phyloP scores from a whole-genome alignment of 2,113 vertebrate genomes.

The Apodemus speciosus region DNA sequence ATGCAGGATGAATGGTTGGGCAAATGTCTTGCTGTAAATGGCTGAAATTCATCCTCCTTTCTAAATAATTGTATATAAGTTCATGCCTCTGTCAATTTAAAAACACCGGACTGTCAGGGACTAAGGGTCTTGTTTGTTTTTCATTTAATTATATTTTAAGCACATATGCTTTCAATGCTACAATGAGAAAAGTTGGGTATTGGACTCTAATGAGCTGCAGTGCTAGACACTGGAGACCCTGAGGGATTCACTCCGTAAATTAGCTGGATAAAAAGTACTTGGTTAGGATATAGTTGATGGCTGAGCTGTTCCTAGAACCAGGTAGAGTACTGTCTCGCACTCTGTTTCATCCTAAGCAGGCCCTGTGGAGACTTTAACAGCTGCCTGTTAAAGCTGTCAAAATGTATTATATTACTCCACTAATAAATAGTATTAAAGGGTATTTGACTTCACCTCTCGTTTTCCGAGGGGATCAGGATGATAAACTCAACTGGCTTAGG shows the following conservation, averaged over 20 bases:
- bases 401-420: constrained; percentile 88
- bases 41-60: constrained; percentile 67
- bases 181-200: constrained; percentile 85
- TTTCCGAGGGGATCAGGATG: constrained; percentile 69
- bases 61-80: constrained; percentile 78
- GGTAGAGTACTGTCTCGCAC: constrained; percentile 85
- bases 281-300: constrained; percentile 89
- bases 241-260: constrained; percentile 90
- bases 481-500: constrained; percentile 77
- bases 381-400: constrained; percentile 88
- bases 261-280: constrained; percentile 90
- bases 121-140: constrained; percentile 92
- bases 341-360: constrained; percentile 83
- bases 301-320: constrained; percentile 85
- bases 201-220: constrained; percentile 93
- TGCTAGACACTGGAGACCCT: constrained; percentile 88
- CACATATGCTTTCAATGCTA: constrained; percentile 88
- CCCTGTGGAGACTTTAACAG: constrained; percentile 85
- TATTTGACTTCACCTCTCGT: constrained; percentile 82
- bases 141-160: constrained; percentile 94
- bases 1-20: constrained; percentile 87
- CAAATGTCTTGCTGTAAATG: constrained; percentile 79
- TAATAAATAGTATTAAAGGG: constrained; percentile 91
- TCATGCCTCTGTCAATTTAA: constrained; percentile 79
- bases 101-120: constrained; percentile 72